Base-by-base conservation (phyloP, 1,140 invertebrate genomes). In the Anastrepha obliqua region DNA sequence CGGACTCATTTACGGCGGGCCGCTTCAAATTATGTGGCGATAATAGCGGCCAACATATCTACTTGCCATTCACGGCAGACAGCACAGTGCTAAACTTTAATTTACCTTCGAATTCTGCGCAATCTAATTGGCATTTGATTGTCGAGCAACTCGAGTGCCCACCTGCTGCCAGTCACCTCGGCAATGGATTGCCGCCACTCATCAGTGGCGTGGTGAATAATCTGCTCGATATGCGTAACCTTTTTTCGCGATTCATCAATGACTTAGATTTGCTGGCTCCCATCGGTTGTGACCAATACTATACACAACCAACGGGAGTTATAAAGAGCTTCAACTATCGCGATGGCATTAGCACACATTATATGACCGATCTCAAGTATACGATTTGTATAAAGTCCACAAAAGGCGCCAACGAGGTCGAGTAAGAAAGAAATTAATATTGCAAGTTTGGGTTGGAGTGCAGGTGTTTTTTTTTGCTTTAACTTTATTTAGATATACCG, bases 11-110 rank as follows among this genome's bases (percentile, higher is more conserved):
- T 85, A 93, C 94, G 62, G 94, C 96, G 0, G 92, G 89, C 7
- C 87, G 86, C 51, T 91, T 91, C 87, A 92, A 89, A 62, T 92
- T 96, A 81, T 98, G 97, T 90, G 97, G 97, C 9, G 95, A 96
- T 90, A 98, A 98, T 92, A 95, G 94, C n/a, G 96, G 96, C 39
- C 96, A 97, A 90, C 97, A 98, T 89, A 86, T 93, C 17, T 93
- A 93, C 64, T 42, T 93, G 62, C 92, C 92, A 8, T 93, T 93
- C 85, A 91, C 89, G 78, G 91, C 89, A 11, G 91, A 91, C 15
- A 89, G 89, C 0, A 89, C 90, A 58, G 89, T 90, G 2, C 55
- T 93, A 8, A 89, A 88, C 0, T 93, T 93, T 86, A 55, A 88
- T 5, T 62, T 92, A 62, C 87, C 91, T 42, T 86, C 89, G 4